Percentiles rank a stretch among this genome's conserved stretches.
Conservation (phyloP, 1,140 invertebrate genomes). For the Frieseomelitta varia region DNA sequence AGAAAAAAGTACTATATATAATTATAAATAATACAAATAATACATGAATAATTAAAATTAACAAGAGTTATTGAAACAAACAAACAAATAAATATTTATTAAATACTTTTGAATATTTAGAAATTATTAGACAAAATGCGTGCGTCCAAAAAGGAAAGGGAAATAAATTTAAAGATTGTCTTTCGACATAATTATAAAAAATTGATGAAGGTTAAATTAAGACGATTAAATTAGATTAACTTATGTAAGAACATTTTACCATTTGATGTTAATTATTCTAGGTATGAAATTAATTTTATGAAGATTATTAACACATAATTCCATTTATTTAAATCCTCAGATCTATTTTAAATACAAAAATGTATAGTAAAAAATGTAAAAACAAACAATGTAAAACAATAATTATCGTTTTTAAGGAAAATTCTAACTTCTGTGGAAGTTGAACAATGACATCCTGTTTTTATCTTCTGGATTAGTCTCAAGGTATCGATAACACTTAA, state of each 20-base stretch:
- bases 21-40: neutral
- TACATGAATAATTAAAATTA: neutral
- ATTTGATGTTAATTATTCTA: conserved; percentile 33
- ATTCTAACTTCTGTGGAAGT: neutral
- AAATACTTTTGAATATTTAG: neutral
- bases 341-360: neutral
- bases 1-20: neutral
- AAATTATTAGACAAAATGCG: neutral
- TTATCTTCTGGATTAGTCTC: conserved; percentile 19
- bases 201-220: conserved; percentile 13
- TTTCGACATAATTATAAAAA: conserved; percentile 19
- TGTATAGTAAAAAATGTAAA: neutral
- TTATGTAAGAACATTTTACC: conserved; percentile 26
- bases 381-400: neutral
- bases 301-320: neutral
- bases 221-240: conserved; percentile 38
- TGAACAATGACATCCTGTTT: conserved; percentile 1
- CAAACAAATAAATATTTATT: neutral
- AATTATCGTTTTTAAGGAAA: neutral
- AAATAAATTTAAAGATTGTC: neutral
- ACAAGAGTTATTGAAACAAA: neutral
- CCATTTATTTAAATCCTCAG: neutral
- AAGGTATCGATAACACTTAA: neutral
- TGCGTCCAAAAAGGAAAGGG: neutral
- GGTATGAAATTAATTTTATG: conserved; percentile 2